Evolutionary conservation across 2,888 invertebrate genomes (phyloP).

Genomic region (Panopea generosa): DNA sequence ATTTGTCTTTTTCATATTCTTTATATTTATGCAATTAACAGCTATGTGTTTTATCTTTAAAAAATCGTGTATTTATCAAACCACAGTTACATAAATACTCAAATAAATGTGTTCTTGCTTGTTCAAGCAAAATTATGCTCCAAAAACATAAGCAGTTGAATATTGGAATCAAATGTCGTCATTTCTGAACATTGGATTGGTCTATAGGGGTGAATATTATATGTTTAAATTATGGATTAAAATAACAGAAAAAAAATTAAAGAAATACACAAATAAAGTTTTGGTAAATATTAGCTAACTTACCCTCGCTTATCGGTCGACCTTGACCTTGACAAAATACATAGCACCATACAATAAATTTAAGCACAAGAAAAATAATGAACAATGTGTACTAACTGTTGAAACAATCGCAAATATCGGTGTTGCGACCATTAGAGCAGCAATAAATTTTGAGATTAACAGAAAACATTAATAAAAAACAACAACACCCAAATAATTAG

Average conservation of each 20-base stretch:
- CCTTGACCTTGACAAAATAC: constrained; percentile 37
- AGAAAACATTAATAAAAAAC: too few relatives aligned
- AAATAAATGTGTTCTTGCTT: too few relatives aligned
- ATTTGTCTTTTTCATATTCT: too few relatives aligned
- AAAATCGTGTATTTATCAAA: too few relatives aligned
- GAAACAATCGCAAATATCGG: not conserved
- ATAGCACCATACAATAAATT: not conserved
- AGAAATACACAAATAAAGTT: constrained; percentile 10
- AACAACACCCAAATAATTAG: too few relatives aligned
- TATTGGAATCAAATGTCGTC: not conserved
- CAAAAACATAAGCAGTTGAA: too few relatives aligned
- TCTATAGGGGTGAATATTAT: constrained; percentile 3
- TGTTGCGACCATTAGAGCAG: too few relatives aligned
- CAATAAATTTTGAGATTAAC: not conserved
- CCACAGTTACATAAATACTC: too few relatives aligned
- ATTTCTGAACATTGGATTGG: not conserved
- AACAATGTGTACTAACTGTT: not conserved
- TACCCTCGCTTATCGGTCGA: constrained; percentile 20
- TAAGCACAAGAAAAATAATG: not conserved
- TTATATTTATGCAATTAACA: too few relatives aligned
- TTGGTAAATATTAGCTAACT: constrained; percentile 31
- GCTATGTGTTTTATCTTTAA: too few relatives aligned
- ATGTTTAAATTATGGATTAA: too few relatives aligned
- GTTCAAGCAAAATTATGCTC: too few relatives aligned
- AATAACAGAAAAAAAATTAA: constrained; percentile 2